These are phyloP conservation scores for Buphagus erythrorhynchus DNA, from an alignment of 2,797 vertebrate genomes.

Conservation along the genomic window DNA sequence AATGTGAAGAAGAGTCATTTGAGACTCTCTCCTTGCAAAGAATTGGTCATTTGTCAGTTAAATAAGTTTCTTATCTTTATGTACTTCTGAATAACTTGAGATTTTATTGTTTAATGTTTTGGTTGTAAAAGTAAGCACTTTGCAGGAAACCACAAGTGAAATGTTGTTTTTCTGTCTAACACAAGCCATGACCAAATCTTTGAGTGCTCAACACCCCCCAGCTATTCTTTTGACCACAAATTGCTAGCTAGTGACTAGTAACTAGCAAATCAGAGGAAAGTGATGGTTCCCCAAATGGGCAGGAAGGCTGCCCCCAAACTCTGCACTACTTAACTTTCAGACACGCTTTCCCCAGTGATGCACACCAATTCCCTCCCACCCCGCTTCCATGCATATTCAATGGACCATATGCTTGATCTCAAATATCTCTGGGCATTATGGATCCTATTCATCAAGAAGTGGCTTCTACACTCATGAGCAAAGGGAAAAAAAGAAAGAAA, in stretches of 20 bases:
- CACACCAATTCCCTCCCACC: not conserved
- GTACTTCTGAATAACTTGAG: not conserved
- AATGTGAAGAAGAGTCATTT: constrained; percentile 35
- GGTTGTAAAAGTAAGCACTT: not conserved
- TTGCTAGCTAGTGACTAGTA: not conserved
- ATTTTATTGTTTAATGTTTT: not conserved
- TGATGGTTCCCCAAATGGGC: not conserved
- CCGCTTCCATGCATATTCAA: constrained; percentile 63
- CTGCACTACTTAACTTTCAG: not conserved
- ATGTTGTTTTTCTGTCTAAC: not conserved
- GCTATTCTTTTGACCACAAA: not conserved
- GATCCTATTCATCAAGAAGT: constrained; percentile 62
- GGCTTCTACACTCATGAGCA: constrained; percentile 9
- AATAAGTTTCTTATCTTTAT: constrained; percentile 18
- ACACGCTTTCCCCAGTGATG: not conserved
- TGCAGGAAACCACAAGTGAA: not conserved
- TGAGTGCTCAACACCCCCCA: not conserved
- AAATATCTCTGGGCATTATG: constrained; percentile 59
- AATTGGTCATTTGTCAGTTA: constrained; percentile 28
- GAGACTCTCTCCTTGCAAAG: not conserved
- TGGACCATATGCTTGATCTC: constrained; percentile 69
- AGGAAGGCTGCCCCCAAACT: not conserved
- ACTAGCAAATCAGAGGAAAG: not conserved
- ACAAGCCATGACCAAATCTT: not conserved
- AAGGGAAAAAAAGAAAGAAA: not conserved